Evolutionary conservation across 2,797 vertebrate species (phyloP).

Genomic region (Aplochiton taeniatus): DNA sequence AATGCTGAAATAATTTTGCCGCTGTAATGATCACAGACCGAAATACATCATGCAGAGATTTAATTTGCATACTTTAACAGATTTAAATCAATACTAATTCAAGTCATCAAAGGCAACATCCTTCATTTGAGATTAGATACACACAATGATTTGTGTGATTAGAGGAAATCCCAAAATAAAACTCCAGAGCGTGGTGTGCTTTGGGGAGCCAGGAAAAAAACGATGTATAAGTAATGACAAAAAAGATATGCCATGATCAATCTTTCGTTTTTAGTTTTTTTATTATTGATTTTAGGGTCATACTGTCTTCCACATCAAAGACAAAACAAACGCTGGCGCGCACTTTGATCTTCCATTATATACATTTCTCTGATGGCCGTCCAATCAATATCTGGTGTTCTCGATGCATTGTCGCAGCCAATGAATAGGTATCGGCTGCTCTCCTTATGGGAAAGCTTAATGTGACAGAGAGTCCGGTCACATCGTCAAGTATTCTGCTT

Average conservation of each 20-base stretch:
- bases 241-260: constrained; percentile 45
- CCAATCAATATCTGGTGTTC: constrained; percentile 56
- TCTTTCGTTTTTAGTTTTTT: constrained; percentile 38
- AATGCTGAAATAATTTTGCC: background rate
- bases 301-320: constrained; percentile 50
- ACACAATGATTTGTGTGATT: background rate
- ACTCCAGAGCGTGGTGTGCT: constrained; percentile 16
- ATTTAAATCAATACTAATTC: background rate
- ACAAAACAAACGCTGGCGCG: constrained; percentile 53
- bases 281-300: constrained; percentile 54
- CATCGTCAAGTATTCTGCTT: constrained; percentile 71
- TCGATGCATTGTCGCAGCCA: constrained; percentile 53
- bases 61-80: constrained; percentile 4
- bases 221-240: constrained; percentile 46
- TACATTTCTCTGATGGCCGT: constrained; percentile 55
- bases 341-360: constrained; percentile 66
- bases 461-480: constrained; percentile 59
- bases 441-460: constrained; percentile 71
- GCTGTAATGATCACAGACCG: background rate
- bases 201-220: constrained; percentile 34
- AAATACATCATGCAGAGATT: background rate
- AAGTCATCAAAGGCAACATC: background rate
- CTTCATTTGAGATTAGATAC: constrained; percentile 3
- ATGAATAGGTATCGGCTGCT: constrained; percentile 65
- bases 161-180: background rate